Percentiles rank a stretch among this genome's conserved stretches.
Conservation (phyloP, 1,140 invertebrate genomes). For the Metaphire vulgaris region DNA sequence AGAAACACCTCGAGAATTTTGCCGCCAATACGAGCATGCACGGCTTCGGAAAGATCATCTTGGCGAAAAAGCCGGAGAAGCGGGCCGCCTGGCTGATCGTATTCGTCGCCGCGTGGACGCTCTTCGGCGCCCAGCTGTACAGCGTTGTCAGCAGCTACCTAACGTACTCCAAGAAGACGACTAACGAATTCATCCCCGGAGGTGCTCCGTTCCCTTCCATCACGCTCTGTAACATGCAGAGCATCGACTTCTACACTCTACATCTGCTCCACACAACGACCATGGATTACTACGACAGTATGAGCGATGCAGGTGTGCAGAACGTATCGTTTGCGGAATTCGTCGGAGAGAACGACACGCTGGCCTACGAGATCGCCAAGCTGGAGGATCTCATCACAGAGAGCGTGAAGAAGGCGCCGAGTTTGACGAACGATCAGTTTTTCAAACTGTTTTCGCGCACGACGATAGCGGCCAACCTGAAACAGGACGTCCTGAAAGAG, state of each 20-base stretch:
- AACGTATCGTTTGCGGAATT: neutral
- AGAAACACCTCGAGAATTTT: neutral
- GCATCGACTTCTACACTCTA: neutral
- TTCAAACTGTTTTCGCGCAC: neutral
- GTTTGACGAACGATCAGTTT: too few species aligned
- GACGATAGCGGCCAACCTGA: neutral
- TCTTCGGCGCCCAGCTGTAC: neutral
- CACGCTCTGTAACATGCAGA: neutral
- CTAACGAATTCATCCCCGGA: neutral
- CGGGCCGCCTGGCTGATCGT: neutral
- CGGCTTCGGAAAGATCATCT: neutral
- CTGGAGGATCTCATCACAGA: too few species aligned
- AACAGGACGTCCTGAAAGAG: neutral
- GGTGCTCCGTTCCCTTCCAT: neutral
- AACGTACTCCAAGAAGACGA: neutral
- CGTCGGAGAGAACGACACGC: neutral
- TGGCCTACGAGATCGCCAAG: neutral
- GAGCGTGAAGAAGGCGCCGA: too few species aligned
- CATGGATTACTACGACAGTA: neutral
- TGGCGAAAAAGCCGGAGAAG: neutral
- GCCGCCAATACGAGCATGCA: neutral
- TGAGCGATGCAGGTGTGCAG: too few species aligned
- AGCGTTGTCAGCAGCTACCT: neutral
- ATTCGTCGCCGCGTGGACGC: neutral
- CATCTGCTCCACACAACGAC: neutral